Percentiles rank a stretch among this genome's conserved stretches.
phyloP scores from a whole-genome alignment of 1,140 invertebrate species.

The Pomacea maculata region DNA sequence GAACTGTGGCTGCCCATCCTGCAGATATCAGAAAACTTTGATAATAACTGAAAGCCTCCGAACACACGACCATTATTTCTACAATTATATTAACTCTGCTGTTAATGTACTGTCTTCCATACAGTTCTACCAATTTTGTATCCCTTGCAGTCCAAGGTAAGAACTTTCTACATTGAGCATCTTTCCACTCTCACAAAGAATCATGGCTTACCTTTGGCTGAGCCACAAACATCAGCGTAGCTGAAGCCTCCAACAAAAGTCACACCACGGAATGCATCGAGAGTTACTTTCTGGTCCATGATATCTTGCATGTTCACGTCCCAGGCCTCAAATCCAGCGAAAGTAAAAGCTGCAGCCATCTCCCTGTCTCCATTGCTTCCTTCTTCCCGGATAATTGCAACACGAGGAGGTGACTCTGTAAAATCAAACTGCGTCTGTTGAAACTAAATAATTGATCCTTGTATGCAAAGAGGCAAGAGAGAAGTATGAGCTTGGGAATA shows the following conservation, averaged over 20 bases:
- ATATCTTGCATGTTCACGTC: conserved; percentile 65
- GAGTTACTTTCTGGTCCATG: conserved; percentile 66
- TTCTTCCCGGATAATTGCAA: conserved; percentile 95
- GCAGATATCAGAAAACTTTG: conserved; percentile 19
- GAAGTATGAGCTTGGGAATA: no score
- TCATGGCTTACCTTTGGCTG: conserved; percentile 79
- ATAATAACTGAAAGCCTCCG: not conserved
- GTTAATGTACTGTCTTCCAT: not conserved
- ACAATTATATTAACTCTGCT: not conserved
- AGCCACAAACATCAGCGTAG: conserved; percentile 96
- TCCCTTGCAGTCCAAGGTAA: no score
- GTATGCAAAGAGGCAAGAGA: no score
- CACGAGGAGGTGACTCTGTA: conserved; percentile 63
- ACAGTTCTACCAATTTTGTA: no score
- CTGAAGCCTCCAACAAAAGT: conserved; percentile 98
- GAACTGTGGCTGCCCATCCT: conserved; percentile 92
- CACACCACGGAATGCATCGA: conserved; percentile 86
- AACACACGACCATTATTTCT: not conserved
- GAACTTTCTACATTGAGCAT: no score
- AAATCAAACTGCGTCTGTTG: not conserved
- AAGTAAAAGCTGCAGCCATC: conserved; percentile 93
- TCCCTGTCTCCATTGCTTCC: conserved; percentile 96
- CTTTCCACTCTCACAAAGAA: no score
- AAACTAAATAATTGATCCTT: no score
- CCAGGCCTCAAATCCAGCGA: conserved; percentile 84